Percentiles rank a stretch among this genome's conserved stretches.
phyloP scores from a whole-genome alignment of 2,797 vertebrate genomes.

The Atherinosoma microstoma region DNA sequence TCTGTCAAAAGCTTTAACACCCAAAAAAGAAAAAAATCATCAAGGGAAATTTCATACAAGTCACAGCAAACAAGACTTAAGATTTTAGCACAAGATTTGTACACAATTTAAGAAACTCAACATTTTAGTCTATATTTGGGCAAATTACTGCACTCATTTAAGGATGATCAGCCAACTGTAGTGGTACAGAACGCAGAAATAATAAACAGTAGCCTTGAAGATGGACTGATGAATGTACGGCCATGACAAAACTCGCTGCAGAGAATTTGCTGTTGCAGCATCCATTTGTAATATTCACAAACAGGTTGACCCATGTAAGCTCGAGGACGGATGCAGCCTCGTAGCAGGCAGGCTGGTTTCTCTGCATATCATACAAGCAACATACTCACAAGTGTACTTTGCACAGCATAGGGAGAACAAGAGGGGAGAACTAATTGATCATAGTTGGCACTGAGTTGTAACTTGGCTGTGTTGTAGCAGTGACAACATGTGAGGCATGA shows the following conservation, averaged over 20 bases:
- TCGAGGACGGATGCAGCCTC: too few species aligned
- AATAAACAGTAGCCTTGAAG: background rate
- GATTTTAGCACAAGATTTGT: too few species aligned
- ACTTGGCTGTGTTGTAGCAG: background rate
- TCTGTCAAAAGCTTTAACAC: background rate
- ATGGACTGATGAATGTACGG: background rate
- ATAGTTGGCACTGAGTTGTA: background rate
- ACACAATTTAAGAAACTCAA: background rate
- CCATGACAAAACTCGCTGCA: background rate
- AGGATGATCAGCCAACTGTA: background rate
- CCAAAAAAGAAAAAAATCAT: background rate
- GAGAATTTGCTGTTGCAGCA: too few species aligned
- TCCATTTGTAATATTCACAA: too few species aligned
- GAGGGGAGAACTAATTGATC: background rate
- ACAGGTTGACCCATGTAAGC: too few species aligned
- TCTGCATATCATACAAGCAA: too few species aligned
- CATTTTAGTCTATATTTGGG: background rate
- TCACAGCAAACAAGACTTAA: background rate
- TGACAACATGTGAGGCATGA: background rate
- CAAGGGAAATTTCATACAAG: background rate
- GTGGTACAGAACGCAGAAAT: background rate
- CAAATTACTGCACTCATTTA: background rate
- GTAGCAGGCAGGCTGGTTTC: too few species aligned
- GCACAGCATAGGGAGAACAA: too few species aligned
- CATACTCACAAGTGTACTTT: background rate